Percentiles rank a stretch among this genome's conserved stretches.
Evolutionary conservation across 2,888 invertebrate genomes (phyloP).

Genomic region (Petrolisthes manimaculis): DNA sequence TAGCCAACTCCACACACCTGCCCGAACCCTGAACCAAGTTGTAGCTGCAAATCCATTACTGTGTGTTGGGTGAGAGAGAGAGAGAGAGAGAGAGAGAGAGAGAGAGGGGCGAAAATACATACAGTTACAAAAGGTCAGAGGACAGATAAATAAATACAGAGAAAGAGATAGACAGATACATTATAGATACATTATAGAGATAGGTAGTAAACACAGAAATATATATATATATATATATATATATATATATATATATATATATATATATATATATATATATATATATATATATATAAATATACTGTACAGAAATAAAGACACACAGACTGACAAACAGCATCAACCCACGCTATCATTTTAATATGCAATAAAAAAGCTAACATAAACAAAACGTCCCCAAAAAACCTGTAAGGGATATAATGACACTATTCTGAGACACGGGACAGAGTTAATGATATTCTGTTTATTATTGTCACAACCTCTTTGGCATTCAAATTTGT

Average conservation of each 20-base stretch:
- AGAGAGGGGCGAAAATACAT: neutral
- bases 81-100: neutral
- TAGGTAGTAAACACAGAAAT: neutral
- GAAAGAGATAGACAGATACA: neutral
- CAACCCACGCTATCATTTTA: neutral
- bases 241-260: neutral
- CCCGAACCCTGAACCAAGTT: neutral
- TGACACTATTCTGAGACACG: neutral
- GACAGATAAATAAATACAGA: neutral
- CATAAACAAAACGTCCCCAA: neutral
- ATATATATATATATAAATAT: neutral
- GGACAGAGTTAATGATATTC: neutral
- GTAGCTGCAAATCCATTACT: neutral
- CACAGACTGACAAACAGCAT: neutral
- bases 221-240: neutral
- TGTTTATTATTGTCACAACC: no score
- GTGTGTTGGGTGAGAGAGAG: neutral
- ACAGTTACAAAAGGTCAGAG: neutral
- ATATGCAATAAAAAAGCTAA: neutral
- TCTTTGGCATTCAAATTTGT: no score
- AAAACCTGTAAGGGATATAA: neutral
- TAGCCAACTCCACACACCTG: neutral
- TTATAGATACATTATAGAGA: neutral
- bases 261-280: neutral
- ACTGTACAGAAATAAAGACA: neutral